Conservation (phyloP, 1,140 invertebrate species). For the Tetramorium parvispinum region DNA sequence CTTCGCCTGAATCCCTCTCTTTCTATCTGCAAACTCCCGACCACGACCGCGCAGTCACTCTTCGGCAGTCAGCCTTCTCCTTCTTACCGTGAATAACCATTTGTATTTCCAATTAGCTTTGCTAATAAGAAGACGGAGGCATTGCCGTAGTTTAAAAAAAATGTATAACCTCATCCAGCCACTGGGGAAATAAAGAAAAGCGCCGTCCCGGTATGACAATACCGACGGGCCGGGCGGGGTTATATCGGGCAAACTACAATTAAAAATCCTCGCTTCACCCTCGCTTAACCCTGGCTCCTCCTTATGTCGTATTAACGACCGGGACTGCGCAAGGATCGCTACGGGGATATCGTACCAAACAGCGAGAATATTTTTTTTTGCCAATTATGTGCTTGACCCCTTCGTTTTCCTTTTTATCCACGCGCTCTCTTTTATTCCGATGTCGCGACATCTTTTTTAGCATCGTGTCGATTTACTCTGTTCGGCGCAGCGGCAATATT, state of each 20-base stretch:
- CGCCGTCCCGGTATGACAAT: conserved; percentile 84
- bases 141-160: conserved; percentile 83
- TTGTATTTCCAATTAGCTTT: conserved; percentile 87
- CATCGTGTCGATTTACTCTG: conserved; percentile 9
- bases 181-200: conserved; percentile 86
- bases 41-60: conserved; percentile 62
- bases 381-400: conserved; percentile 73
- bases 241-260: conserved; percentile 81
- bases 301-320: conserved; percentile 79
- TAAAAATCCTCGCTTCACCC: conserved; percentile 81
- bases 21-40: conserved; percentile 50
- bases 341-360: conserved; percentile 73
- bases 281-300: conserved; percentile 76
- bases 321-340: conserved; percentile 53
- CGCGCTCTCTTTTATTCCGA: conserved; percentile 27
- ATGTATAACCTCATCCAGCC: conserved; percentile 86
- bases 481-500: conserved; percentile 30
- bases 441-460: conserved; percentile 37
- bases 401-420: conserved; percentile 33
- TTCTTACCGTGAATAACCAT: conserved; percentile 85
- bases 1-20: not conserved
- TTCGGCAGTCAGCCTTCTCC: conserved; percentile 70
- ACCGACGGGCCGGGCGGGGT: conserved; percentile 75
- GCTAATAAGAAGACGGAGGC: conserved; percentile 86
- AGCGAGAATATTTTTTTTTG: conserved; percentile 64